phyloP scores from a whole-genome alignment of 2,797 vertebrate species.

The Tenualosa ilisha region DNA sequence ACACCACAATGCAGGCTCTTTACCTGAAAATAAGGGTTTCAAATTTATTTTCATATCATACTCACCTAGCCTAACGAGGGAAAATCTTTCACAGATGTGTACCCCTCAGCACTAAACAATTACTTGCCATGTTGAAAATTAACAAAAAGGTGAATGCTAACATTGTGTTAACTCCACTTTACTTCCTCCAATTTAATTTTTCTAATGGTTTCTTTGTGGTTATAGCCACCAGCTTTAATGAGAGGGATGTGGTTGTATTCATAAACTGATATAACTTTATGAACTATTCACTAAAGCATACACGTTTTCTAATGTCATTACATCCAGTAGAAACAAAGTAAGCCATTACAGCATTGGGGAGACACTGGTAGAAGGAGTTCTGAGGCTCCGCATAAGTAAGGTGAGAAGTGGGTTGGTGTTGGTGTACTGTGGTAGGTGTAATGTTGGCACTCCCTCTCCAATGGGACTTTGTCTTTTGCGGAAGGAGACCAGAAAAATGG shows the following conservation, averaged over 20 bases:
- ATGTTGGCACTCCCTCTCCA: neutral
- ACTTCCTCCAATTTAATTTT: neutral
- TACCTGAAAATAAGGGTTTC: too few relatives aligned
- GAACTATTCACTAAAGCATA: too few relatives aligned
- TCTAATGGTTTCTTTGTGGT: neutral
- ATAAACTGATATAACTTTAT: neutral
- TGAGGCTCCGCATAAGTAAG: neutral
- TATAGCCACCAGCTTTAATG: neutral
- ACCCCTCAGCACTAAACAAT: too few relatives aligned
- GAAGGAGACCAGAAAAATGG: neutral
- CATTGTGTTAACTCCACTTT: too few relatives aligned
- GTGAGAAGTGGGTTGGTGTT: neutral
- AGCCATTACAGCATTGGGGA: neutral
- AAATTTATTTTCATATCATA: too few relatives aligned
- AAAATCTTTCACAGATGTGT: too few relatives aligned
- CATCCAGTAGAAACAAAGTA: neutral
- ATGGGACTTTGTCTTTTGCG: neutral
- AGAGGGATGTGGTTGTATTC: neutral
- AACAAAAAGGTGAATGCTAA: too few relatives aligned
- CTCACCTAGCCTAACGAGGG: too few relatives aligned
- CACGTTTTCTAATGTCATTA: neutral
- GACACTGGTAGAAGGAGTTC: neutral
- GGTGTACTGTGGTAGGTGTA: neutral
- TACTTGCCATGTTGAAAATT: too few relatives aligned
- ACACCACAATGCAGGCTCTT: too few relatives aligned